Evolutionary conservation across 2,888 invertebrate species (phyloP).

Genomic region (Andrena flavipes): DNA sequence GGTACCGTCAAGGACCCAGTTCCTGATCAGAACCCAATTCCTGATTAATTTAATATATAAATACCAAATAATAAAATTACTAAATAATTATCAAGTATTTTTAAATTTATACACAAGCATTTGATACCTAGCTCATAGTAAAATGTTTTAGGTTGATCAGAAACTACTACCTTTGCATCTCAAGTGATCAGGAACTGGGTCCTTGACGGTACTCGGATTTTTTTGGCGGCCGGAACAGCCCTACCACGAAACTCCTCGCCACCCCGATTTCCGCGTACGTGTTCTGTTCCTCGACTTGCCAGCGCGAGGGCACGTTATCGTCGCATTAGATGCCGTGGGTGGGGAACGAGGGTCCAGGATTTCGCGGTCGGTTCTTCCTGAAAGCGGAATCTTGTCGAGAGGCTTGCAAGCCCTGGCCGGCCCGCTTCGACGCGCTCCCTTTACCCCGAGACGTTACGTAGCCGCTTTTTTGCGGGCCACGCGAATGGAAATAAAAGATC

Average conservation of each 20-base stretch:
- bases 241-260: neutral
- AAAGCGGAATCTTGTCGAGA: conserved; percentile 59
- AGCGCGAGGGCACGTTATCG: conserved; percentile 40
- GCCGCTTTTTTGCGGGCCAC: neutral
- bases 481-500: conserved; percentile 33
- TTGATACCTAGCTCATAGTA: too few species aligned
- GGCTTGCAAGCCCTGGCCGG: neutral
- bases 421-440: neutral
- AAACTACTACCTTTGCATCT: too few species aligned
- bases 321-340: conserved; percentile 34
- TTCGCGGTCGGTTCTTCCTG: conserved; percentile 46
- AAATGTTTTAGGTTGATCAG: too few species aligned
- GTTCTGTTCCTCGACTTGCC: conserved; percentile 34
- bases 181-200: too few species aligned
- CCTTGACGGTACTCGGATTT: too few species aligned
- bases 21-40: too few species aligned
- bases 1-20: too few species aligned
- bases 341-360: neutral
- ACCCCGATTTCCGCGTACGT: neutral
- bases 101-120: too few species aligned
- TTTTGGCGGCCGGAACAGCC: too few species aligned
- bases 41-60: too few species aligned
- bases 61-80: too few species aligned
- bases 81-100: too few species aligned
- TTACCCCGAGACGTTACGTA: neutral